Base-by-base conservation (phyloP, 2,888 invertebrate genomes). In the Eilema griseolum region DNA sequence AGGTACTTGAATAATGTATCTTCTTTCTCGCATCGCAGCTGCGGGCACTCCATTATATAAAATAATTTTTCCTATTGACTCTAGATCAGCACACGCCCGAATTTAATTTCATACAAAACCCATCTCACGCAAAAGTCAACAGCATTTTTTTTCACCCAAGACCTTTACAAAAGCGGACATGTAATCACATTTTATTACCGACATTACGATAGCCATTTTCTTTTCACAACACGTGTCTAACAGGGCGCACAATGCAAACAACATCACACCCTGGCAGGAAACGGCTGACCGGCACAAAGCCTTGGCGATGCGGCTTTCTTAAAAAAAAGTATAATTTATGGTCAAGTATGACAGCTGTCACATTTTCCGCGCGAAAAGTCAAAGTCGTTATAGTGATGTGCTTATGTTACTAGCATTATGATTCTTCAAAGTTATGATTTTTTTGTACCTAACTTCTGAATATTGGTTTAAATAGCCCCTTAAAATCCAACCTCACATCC, bases 331-430 rank as follows among this genome's bases (percentile, higher is more conserved):
- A 71, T 77, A 83, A 87, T 85, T 83, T 85, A 87, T 84, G 83
- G 85, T 84, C 79, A 81, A 77, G 71, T 75, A 72, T 85, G 89
- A 88, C 91, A 92, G 88, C 89, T 92, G 92, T 92, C 92, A 91
- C 85, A 86, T 91, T 89, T 86, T 86, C 87, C 88, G 88, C 87
- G 83, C 81, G 81, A 10, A 52, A 52, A 52, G 52, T 52, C n/a
- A 52, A 52, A 52, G 52, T 52, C 69, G 71, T 79, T 56, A 28
- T 68, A 71, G 64, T 65, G 69, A 66, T 66, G 66, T 23, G 46
- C 52, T 65, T 31, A 46, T 52, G 31, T 33, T 33, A 33, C n/a
- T n/a, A n/a, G n/a, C n/a, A n/a, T n/a, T n/a, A n/a, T n/a, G n/a
- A n/a, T n/a, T n/a, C n/a, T n/a, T n/a, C n/a, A n/a, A n/a, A n/a